A percentile compares a stretch with the other conserved stretches of the same genome.
phyloP scores from a whole-genome alignment of 1,140 invertebrate species.

The Periplaneta americana region DNA sequence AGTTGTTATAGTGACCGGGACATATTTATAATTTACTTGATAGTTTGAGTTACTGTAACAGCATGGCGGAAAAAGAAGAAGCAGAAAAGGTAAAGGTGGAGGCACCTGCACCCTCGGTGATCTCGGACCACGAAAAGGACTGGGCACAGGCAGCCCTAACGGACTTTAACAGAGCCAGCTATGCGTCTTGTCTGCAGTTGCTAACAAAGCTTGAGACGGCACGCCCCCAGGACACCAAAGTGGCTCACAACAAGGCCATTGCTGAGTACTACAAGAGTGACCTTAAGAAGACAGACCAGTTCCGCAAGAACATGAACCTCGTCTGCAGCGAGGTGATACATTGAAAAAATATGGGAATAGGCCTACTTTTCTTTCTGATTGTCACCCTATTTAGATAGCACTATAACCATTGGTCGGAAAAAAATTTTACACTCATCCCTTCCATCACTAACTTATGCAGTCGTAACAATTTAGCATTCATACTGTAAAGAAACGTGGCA shows the following conservation, averaged over 20 bases:
- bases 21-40: too few relatives aligned
- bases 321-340: slow-evolving; percentile 56
- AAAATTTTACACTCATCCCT: too few relatives aligned
- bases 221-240: slow-evolving; percentile 58
- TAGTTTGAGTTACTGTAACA: too few relatives aligned
- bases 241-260: slow-evolving; percentile 66
- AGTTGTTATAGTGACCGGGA: too few relatives aligned
- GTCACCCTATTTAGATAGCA: too few relatives aligned
- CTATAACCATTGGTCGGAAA: too few relatives aligned
- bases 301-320: slow-evolving; percentile 58
- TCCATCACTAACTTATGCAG: too few relatives aligned
- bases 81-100: slow-evolving; percentile 29
- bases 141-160: slow-evolving; percentile 45
- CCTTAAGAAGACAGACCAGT: slow-evolving; percentile 62
- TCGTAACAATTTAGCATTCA: too few relatives aligned
- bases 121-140: slow-evolving; percentile 50
- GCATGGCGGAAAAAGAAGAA: slow-evolving; percentile 19
- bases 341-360: too few relatives aligned
- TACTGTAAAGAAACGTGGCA: too few relatives aligned
- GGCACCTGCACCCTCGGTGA: slow-evolving; percentile 26
- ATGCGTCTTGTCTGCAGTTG: slow-evolving; percentile 46
- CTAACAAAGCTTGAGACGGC: slow-evolving; percentile 53
- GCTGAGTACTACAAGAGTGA: slow-evolving; percentile 65
- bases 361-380: too few relatives aligned
- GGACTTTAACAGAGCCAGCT: slow-evolving; percentile 53